A percentile compares a stretch with the other conserved stretches of the same genome.
These are phyloP conservation scores for Isaurus tuberculatus DNA, from an alignment of 92 coral and sea anemone species.

Conservation along the genomic window DNA sequence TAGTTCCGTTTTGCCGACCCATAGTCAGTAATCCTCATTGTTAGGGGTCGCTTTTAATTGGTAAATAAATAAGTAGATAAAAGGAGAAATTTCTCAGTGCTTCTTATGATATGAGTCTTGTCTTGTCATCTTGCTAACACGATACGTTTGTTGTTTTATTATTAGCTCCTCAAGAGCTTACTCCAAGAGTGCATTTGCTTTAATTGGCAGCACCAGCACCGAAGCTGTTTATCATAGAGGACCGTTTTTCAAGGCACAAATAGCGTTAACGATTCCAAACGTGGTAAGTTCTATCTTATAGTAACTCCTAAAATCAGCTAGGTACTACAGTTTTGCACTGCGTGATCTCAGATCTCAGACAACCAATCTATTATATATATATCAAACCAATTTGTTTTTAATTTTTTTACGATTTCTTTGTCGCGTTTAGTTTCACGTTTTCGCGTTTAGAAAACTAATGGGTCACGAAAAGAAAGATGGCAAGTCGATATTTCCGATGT, in stretches of 20 bases:
- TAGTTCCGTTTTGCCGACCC: too few relatives aligned
- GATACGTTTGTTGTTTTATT: neutral
- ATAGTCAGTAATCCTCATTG: too few relatives aligned
- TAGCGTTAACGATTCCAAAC: constrained; percentile 85
- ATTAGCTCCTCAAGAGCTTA: constrained; percentile 50
- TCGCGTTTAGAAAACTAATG: too few relatives aligned
- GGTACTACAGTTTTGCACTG: too few relatives aligned
- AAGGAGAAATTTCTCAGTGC: neutral
- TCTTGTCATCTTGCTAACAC: neutral
- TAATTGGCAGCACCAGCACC: constrained; percentile 50
- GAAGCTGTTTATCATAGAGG: constrained; percentile 66
- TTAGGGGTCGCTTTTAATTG: neutral
- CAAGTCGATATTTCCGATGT: too few relatives aligned
- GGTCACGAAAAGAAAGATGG: too few relatives aligned
- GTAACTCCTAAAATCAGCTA: neutral
- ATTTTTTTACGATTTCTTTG: too few relatives aligned
- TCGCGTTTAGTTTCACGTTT: too few relatives aligned
- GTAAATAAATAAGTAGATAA: too few relatives aligned
- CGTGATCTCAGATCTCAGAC: too few relatives aligned
- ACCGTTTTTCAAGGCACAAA: constrained; percentile 86
- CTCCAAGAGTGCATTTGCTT: constrained; percentile 69
- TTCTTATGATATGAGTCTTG: neutral
- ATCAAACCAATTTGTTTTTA: too few relatives aligned
- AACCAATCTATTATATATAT: too few relatives aligned
- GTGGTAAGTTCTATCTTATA: constrained; percentile 64